A percentile compares a stretch with the other conserved stretches of the same genome.
phyloP scores from a whole-genome alignment of 2,797 vertebrate genomes.

The Emys orbicularis region DNA sequence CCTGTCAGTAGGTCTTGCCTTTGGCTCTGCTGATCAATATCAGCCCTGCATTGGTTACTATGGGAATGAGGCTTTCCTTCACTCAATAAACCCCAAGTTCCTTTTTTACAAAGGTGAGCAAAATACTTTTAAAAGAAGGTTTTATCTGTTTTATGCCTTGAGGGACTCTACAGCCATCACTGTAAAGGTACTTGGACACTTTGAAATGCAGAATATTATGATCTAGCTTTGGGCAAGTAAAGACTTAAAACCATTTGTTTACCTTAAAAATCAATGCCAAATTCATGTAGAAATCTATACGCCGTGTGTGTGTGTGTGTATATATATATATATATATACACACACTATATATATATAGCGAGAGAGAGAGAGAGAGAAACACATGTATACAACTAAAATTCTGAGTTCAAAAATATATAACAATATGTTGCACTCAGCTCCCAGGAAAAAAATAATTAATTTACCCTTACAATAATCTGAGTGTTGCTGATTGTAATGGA shows the following conservation, averaged over 20 bases:
- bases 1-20: constrained; percentile 81
- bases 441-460: constrained; percentile 34
- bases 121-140: constrained; percentile 89
- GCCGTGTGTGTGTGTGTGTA: not conserved
- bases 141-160: constrained; percentile 85
- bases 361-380: not conserved
- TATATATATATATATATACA: not conserved
- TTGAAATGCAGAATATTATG: constrained; percentile 91
- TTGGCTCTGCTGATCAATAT: constrained; percentile 85
- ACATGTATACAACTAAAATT: not conserved
- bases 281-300: constrained; percentile 77
- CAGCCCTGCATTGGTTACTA: constrained; percentile 81
- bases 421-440: not conserved
- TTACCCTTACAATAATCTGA: not conserved
- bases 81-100: constrained; percentile 85
- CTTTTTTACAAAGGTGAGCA: constrained; percentile 87
- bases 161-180: constrained; percentile 85
- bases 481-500: not conserved
- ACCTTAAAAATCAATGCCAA: constrained; percentile 82
- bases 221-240: constrained; percentile 91
- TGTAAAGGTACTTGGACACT: constrained; percentile 89
- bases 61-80: constrained; percentile 80
- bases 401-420: constrained; percentile 9
- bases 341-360: not conserved
- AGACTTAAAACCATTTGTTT: constrained; percentile 87